phyloP scores from a whole-genome alignment of 2,888 invertebrate species.

The Norana najaformis region DNA sequence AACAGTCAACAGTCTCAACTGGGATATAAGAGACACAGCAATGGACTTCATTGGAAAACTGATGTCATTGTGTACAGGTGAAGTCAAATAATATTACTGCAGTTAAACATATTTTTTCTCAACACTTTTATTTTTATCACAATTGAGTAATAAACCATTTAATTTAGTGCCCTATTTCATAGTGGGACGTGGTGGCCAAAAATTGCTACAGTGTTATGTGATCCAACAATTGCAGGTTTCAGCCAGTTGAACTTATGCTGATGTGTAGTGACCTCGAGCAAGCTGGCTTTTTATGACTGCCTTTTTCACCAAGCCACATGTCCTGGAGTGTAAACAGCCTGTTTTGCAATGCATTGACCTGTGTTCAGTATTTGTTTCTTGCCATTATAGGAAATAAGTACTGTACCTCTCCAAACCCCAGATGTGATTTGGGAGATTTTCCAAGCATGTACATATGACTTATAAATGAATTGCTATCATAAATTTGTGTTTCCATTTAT shows the following conservation, averaged over 20 bases:
- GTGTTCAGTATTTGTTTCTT: too few species aligned
- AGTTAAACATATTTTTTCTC: not conserved
- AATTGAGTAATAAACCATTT: not conserved
- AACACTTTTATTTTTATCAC: not conserved
- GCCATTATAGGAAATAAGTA: not conserved
- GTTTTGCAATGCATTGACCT: not conserved
- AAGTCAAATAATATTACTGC: not conserved
- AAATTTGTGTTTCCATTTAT: not conserved
- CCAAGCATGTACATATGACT: not conserved
- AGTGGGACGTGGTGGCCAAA: not conserved
- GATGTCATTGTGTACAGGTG: conserved; percentile 7
- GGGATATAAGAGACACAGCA: conserved; percentile 22
- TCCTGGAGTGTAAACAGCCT: not conserved
- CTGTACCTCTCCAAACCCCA: not conserved
- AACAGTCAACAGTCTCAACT: conserved; percentile 4
- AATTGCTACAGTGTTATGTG: not conserved
- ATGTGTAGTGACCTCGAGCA: not conserved
- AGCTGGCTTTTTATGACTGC: not conserved
- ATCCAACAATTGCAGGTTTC: not conserved
- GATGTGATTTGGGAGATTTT: not conserved
- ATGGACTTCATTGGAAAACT: not conserved
- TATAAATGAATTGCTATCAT: not conserved
- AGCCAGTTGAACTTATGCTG: too few species aligned
- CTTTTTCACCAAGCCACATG: not conserved
- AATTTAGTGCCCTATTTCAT: not conserved